Conservation (phyloP, 2,113 vertebrate species). For the Neoarius graeffei region DNA sequence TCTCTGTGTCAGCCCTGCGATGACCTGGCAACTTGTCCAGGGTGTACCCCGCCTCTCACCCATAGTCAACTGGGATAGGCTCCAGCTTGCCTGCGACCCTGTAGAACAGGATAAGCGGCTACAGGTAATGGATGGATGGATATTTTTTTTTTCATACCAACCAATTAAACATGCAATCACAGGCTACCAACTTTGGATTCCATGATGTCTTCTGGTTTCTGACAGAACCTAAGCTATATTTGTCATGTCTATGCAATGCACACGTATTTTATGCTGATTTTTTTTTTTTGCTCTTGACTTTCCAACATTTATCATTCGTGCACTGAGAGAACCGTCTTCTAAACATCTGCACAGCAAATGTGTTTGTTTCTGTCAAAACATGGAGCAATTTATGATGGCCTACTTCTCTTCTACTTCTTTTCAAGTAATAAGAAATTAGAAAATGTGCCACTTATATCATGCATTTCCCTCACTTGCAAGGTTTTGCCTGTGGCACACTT, state of each 20-base stretch:
- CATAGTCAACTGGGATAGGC: no score
- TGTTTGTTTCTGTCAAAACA: conserved; percentile 27
- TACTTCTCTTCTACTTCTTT: not conserved
- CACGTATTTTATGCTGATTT: not conserved
- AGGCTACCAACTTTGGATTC: not conserved
- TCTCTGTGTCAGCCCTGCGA: no score
- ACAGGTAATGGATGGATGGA: no score
- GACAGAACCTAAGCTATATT: conserved; percentile 9
- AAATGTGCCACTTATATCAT: not conserved
- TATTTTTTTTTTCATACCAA: no score
- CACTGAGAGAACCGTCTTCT: not conserved
- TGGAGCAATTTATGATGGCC: not conserved
- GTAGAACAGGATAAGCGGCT: no score
- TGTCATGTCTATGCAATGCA: not conserved
- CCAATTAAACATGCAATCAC: not conserved
- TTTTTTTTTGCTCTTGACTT: not conserved
- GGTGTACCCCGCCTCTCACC: no score
- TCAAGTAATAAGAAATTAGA: not conserved
- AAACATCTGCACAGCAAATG: conserved; percentile 35
- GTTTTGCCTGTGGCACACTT: not conserved
- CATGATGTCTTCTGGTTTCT: not conserved
- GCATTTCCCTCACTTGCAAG: not conserved
- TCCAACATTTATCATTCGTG: conserved; percentile 11
- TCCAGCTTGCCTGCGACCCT: no score
- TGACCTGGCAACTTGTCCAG: no score